These are phyloP conservation scores for Calliopsis andreniformis DNA, from an alignment of 1,140 invertebrate species.

Conservation along the genomic window DNA sequence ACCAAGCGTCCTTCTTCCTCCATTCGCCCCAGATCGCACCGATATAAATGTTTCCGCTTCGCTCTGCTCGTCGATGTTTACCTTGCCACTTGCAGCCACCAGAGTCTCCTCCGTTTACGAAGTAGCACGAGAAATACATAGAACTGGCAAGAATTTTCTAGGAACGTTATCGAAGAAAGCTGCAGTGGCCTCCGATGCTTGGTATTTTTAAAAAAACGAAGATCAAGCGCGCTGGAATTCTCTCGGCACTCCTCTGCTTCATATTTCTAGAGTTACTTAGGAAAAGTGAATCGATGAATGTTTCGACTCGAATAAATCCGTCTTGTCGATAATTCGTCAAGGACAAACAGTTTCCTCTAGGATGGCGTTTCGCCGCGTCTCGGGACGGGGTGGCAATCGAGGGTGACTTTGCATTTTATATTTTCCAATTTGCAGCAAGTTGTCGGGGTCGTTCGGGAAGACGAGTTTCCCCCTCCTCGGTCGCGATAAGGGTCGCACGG, in stretches of 20 bases:
- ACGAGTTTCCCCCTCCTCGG: not conserved
- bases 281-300: too few relatives aligned
- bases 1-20: not conserved
- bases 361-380: too few relatives aligned
- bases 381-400: slow-evolving; percentile 18
- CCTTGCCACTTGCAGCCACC: not conserved
- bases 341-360: too few relatives aligned
- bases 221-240: not conserved
- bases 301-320: not conserved
- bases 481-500: slow-evolving; percentile 56
- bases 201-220: not conserved
- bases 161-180: not conserved
- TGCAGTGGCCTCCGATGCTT: not conserved
- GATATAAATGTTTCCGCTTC: slow-evolving; percentile 4
- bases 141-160: not conserved
- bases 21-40: not conserved
- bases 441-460: slow-evolving; percentile 40
- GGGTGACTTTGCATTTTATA: slow-evolving; percentile 62
- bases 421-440: slow-evolving; percentile 66
- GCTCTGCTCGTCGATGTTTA: slow-evolving; percentile 17
- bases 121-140: not conserved
- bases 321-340: not conserved
- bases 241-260: too few relatives aligned
- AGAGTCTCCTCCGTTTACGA: not conserved
- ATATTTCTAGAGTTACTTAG: too few relatives aligned